Conservation (phyloP, 2,797 vertebrate genomes). For the Pelochelys cantorii region DNA sequence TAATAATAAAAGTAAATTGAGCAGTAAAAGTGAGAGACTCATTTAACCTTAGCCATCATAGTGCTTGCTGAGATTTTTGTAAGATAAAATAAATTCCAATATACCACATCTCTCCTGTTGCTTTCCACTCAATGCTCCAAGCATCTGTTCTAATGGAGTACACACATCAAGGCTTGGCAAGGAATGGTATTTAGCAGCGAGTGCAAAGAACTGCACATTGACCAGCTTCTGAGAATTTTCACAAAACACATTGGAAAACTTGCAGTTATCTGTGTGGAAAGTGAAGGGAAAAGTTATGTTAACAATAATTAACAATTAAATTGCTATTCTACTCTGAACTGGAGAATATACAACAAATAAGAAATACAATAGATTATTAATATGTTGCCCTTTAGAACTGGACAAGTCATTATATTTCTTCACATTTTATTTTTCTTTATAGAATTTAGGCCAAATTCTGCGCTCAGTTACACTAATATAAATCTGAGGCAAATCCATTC, state of each 20-base stretch:
- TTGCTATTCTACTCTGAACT: not conserved
- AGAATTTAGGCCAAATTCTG: not conserved
- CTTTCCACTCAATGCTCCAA: slow-evolving; percentile 77
- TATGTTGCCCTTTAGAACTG: not conserved
- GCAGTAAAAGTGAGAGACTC: not conserved
- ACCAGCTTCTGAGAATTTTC: slow-evolving; percentile 84
- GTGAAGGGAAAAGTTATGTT: not conserved
- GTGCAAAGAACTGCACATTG: slow-evolving; percentile 82
- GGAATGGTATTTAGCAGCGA: slow-evolving; percentile 85
- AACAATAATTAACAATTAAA: not conserved
- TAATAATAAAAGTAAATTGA: not conserved
- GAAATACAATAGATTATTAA: not conserved
- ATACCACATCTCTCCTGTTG: slow-evolving; percentile 68
- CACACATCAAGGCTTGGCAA: slow-evolving; percentile 86
- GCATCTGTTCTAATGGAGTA: slow-evolving; percentile 84
- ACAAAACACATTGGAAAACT: slow-evolving; percentile 86
- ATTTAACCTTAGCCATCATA: not conserved
- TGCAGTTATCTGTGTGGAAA: slow-evolving; percentile 71
- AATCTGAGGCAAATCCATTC: slow-evolving; percentile 7
- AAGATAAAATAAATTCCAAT: slow-evolving; percentile 24
- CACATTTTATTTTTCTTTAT: not conserved
- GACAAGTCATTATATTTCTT: not conserved
- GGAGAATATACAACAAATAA: slow-evolving; percentile 5
- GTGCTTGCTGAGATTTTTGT: not conserved
- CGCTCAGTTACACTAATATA: not conserved